These are phyloP conservation scores for Eubasilissa regina DNA, from an alignment of 1,140 invertebrate species.

Conservation along the genomic window DNA sequence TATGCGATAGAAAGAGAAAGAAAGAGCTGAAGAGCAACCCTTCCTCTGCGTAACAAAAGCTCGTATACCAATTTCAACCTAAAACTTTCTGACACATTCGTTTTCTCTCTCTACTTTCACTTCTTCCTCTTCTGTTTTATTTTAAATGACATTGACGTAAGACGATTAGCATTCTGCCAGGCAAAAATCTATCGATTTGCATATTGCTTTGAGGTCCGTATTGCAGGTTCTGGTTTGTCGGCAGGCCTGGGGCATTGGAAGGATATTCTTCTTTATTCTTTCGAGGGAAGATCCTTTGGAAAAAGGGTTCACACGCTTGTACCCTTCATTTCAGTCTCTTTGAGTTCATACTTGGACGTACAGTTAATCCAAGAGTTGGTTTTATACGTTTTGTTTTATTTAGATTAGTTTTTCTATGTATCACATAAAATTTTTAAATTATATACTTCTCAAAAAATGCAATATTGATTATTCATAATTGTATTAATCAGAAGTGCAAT, in stretches of 20 bases:
- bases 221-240: slow-evolving; percentile 8
- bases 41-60: slow-evolving; percentile 54
- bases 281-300: slow-evolving; percentile 39
- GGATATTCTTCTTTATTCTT: slow-evolving; percentile 54
- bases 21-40: slow-evolving; percentile 47
- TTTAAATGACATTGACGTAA: slow-evolving; percentile 61
- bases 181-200: slow-evolving; percentile 45
- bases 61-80: slow-evolving; percentile 58
- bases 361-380: no score
- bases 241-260: not conserved
- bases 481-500: no score
- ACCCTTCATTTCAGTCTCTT: no score
- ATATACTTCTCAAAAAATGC: no score
- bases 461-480: no score
- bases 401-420: no score
- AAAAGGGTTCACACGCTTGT: not conserved
- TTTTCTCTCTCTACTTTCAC: slow-evolving; percentile 50
- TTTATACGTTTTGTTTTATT: no score
- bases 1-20: slow-evolving; percentile 37
- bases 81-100: slow-evolving; percentile 61
- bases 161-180: slow-evolving; percentile 54
- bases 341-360: no score
- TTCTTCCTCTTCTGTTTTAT: slow-evolving; percentile 58
- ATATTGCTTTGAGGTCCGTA: slow-evolving; percentile 27
- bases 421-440: no score